Conservation (phyloP, 1,140 invertebrate genomes). For the Drosophila ogumai region DNA sequence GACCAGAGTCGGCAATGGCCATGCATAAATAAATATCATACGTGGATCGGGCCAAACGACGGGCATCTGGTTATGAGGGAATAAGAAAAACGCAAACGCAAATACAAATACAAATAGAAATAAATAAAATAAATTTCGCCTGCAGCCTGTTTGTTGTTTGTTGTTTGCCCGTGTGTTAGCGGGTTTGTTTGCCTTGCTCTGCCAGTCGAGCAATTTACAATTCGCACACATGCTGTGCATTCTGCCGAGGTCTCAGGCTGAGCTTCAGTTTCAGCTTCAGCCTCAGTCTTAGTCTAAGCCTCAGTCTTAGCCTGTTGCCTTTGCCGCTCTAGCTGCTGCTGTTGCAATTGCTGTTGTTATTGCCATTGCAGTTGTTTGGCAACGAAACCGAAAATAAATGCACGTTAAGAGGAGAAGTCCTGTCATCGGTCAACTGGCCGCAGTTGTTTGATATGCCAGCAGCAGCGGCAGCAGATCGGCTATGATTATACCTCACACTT, state of each 20-base stretch:
- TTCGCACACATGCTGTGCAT: constrained; percentile 78
- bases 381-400: constrained; percentile 82
- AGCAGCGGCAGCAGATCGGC: constrained; percentile 7
- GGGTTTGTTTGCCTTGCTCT: constrained; percentile 54
- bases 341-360: constrained; percentile 19
- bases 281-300: not conserved
- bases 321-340: constrained; percentile 30
- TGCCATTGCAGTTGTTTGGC: constrained; percentile 50
- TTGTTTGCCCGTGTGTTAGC: constrained; percentile 51
- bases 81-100: constrained; percentile 8
- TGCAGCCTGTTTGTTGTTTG: constrained; percentile 76
- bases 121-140: constrained; percentile 63
- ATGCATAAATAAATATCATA: constrained; percentile 76
- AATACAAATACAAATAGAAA: constrained; percentile 72
- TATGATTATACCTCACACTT: not conserved
- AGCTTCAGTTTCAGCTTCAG: not conserved
- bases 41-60: constrained; percentile 29
- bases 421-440: constrained; percentile 75
- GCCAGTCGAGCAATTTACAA: constrained; percentile 75
- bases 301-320: not conserved
- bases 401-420: constrained; percentile 67
- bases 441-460: constrained; percentile 77
- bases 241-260: not conserved
- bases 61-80: constrained; percentile 62
- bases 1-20: constrained; percentile 37